These are phyloP conservation scores for Phymanthus crucifer DNA, from an alignment of 92 coral and sea anemone species.

Conservation along the genomic window DNA sequence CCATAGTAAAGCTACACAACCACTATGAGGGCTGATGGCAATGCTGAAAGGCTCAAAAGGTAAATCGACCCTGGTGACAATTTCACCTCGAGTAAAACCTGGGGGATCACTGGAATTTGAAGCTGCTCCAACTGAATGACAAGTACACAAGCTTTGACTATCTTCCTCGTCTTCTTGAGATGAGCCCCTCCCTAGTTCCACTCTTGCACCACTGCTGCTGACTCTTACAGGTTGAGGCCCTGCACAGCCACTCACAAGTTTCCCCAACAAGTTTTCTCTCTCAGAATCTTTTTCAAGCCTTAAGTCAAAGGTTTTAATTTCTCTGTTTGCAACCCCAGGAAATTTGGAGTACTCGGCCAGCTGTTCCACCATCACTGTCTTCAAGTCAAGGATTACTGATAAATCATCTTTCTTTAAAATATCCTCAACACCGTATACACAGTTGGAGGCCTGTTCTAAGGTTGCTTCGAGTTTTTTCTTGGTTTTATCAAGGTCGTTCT, in stretches of 20 bases:
- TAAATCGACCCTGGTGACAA: neutral
- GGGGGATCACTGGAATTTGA: neutral
- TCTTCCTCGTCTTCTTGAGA: neutral
- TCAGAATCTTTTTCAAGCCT: conserved; percentile 8
- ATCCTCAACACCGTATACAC: conserved; percentile 29
- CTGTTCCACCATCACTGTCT: conserved; percentile 8
- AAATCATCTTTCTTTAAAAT: conserved; percentile 22
- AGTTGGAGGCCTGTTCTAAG: conserved; percentile 6
- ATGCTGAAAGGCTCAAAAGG: conserved; percentile 24
- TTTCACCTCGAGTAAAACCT: neutral
- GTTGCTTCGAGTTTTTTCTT: neutral
- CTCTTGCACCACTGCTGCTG: neutral
- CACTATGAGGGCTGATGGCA: conserved; percentile 11
- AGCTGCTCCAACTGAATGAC: neutral
- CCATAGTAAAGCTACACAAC: conserved; percentile 20
- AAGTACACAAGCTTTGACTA: neutral
- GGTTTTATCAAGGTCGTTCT: neutral
- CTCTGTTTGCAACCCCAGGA: neutral
- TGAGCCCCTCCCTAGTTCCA: neutral
- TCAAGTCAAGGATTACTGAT: conserved; percentile 16
- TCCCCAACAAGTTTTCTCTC: conserved; percentile 5
- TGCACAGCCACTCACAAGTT: neutral
- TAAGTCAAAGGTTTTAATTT: conserved; percentile 18
- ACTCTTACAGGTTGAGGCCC: too few species aligned
- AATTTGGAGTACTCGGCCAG: conserved; percentile 22